Conservation (phyloP, 1,140 invertebrate genomes). For the Macrotrachela quadricornifera region DNA sequence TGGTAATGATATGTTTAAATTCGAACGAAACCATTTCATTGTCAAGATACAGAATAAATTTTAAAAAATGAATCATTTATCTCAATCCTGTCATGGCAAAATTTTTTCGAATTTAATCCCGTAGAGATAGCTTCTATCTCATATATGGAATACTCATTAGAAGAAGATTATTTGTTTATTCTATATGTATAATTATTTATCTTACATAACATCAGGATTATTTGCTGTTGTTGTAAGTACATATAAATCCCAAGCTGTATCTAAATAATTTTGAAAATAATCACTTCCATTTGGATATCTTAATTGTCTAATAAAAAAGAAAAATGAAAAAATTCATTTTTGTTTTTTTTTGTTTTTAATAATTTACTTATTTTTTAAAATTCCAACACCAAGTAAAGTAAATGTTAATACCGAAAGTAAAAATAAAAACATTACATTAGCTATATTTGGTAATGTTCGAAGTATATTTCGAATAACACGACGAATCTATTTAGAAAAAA, state of each 20-base stretch:
- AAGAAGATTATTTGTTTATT: too few relatives aligned
- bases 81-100: too few relatives aligned
- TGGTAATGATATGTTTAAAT: too few relatives aligned
- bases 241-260: constrained; percentile 34
- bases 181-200: too few relatives aligned
- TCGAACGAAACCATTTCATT: too few relatives aligned
- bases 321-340: constrained; percentile 6
- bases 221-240: constrained; percentile 37
- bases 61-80: too few relatives aligned
- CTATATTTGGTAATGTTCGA: constrained; percentile 33
- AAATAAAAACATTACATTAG: constrained; percentile 34
- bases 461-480: constrained; percentile 35
- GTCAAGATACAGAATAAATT: too few relatives aligned
- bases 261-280: constrained; percentile 32
- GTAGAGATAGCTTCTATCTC: too few relatives aligned
- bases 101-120: too few relatives aligned
- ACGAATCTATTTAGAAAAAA: constrained; percentile 31
- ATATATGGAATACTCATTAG: too few relatives aligned
- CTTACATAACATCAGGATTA: constrained; percentile 37
- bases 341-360: too few relatives aligned
- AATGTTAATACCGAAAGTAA: constrained; percentile 31
- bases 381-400: constrained; percentile 26
- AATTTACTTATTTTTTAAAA: constrained; percentile 21
- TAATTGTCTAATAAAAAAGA: constrained; percentile 9
- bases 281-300: constrained; percentile 23